Evolutionary conservation across 2,113 vertebrate genomes (phyloP).

Genomic region (Centropus unirufus): DNA sequence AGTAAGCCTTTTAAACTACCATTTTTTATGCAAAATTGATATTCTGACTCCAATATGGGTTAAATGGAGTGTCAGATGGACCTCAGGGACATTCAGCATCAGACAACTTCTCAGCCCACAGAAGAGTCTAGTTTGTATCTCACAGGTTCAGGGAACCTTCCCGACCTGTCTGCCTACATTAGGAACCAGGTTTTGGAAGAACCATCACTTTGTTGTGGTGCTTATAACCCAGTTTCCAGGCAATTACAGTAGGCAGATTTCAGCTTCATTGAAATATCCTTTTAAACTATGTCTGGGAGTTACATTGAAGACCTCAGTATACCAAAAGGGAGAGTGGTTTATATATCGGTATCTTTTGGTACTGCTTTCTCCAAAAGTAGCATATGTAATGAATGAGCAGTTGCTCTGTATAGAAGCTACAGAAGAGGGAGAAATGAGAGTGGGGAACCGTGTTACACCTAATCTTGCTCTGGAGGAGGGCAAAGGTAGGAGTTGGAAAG

Average conservation of each 20-base stretch:
- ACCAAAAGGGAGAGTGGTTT: background rate
- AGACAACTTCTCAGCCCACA: background rate
- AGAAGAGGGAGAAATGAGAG: background rate
- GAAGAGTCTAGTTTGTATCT: background rate
- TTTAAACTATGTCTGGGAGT: background rate
- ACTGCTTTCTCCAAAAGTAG: background rate
- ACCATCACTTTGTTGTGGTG: background rate
- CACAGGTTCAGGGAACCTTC: background rate
- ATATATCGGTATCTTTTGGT: background rate
- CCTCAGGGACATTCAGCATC: background rate
- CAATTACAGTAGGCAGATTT: background rate
- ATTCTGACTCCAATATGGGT: background rate
- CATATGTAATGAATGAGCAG: background rate
- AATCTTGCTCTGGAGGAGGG: background rate
- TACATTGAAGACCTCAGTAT: background rate
- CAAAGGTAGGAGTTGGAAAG: background rate
- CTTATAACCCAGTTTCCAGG: background rate
- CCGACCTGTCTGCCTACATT: rapidly evolving
- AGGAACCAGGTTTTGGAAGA: background rate
- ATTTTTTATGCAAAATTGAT: background rate
- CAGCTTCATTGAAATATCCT: background rate
- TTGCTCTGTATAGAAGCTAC: background rate
- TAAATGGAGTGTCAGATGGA: background rate
- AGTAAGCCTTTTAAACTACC: background rate
- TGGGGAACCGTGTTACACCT: background rate